Conservation (phyloP, 2,888 invertebrate genomes). For the Molanna angustata region DNA sequence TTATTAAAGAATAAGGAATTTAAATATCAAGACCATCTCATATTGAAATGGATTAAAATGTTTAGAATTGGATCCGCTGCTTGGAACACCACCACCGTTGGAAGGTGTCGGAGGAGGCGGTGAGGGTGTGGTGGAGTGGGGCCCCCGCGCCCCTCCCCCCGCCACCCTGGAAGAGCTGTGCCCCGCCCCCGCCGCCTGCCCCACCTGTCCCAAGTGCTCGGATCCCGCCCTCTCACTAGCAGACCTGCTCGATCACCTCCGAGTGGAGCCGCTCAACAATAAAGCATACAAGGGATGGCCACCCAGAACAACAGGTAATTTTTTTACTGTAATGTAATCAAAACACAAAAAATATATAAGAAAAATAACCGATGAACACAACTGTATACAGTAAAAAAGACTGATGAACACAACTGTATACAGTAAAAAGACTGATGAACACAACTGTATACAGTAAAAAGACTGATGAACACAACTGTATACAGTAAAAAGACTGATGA, state of each 20-base stretch:
- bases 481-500: too few species aligned
- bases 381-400: too few species aligned
- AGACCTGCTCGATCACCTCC: slow-evolving; percentile 38
- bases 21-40: not conserved
- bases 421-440: too few species aligned
- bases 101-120: slow-evolving; percentile 36
- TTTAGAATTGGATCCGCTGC: slow-evolving; percentile 25
- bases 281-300: slow-evolving; percentile 59
- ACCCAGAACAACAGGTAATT: slow-evolving; percentile 48
- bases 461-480: too few species aligned
- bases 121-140: slow-evolving; percentile 45
- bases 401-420: too few species aligned
- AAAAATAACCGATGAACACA: too few species aligned
- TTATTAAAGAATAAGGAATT: not conserved
- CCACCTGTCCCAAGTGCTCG: slow-evolving; percentile 46
- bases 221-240: slow-evolving; percentile 39
- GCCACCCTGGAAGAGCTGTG: slow-evolving; percentile 52
- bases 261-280: slow-evolving; percentile 44
- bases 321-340: too few species aligned
- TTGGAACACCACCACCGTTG: slow-evolving; percentile 46
- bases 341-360: too few species aligned
- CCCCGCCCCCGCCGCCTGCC: slow-evolving; percentile 46
- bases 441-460: too few species aligned
- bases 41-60: not conserved
- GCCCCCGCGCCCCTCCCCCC: slow-evolving; percentile 45